These are phyloP conservation scores for Rhynchotus rufescens DNA, from an alignment of 2,797 vertebrate species.

Conservation along the genomic window DNA sequence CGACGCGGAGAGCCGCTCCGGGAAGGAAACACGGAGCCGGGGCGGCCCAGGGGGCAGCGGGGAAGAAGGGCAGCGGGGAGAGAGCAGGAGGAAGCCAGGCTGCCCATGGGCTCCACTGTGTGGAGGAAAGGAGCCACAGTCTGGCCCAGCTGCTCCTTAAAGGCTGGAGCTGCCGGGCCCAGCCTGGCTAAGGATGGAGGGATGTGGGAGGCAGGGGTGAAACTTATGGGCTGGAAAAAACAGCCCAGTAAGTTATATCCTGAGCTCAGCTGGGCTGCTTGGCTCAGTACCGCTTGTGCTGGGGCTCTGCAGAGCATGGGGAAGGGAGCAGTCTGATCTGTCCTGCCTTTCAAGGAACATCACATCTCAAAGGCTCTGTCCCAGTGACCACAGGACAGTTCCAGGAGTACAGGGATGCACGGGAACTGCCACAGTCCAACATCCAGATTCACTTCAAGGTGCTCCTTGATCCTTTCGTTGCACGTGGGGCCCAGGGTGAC, in stretches of 20 bases:
- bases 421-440: too few species aligned
- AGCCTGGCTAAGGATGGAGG: accelerated
- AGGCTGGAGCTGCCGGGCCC: neutral
- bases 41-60: accelerated
- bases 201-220: neutral
- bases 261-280: neutral
- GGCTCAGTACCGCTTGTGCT: neutral
- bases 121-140: accelerated
- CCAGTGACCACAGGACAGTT: too few species aligned
- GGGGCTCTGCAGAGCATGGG: too few species aligned
- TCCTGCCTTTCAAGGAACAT: too few species aligned
- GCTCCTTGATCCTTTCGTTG: too few species aligned
- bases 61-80: accelerated
- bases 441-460: too few species aligned
- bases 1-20: accelerated
- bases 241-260: too few species aligned
- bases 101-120: accelerated
- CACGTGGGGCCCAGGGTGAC: too few species aligned
- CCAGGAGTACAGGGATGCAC: too few species aligned
- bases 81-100: neutral
- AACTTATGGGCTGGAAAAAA: neutral
- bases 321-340: too few species aligned
- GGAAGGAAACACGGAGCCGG: neutral
- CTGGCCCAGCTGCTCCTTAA: neutral
- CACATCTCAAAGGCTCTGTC: too few species aligned